Percentiles rank a stretch among this genome's conserved stretches.
These are phyloP conservation scores for Pyrochroa serraticornis DNA, from an alignment of 2,888 invertebrate genomes.

Conservation along the genomic window DNA sequence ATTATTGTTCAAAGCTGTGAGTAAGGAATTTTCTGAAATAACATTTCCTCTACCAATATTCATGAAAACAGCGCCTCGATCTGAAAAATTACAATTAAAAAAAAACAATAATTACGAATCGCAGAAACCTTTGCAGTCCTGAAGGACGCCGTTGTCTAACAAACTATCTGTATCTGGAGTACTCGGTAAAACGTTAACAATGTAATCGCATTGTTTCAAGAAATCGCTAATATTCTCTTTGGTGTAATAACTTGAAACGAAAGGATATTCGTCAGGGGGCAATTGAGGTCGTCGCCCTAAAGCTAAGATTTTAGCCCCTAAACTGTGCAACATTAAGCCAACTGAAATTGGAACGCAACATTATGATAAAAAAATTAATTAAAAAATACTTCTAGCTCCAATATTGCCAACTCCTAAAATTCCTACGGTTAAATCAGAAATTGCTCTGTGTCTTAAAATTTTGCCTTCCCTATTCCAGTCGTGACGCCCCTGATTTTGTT, in stretches of 20 bases:
- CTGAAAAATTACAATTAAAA: slow-evolving; percentile 26
- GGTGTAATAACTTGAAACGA: slow-evolving; percentile 48
- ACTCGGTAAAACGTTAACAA: slow-evolving; percentile 62
- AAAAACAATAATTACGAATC: slow-evolving; percentile 3
- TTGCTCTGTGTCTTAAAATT: slow-evolving; percentile 51
- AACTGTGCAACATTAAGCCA: slow-evolving; percentile 55
- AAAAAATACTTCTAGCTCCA: slow-evolving; percentile 56
- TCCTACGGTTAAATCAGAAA: slow-evolving; percentile 60
- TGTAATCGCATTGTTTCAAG: slow-evolving; percentile 61
- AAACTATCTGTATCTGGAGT: slow-evolving; percentile 60
- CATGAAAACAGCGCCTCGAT: slow-evolving; percentile 60
- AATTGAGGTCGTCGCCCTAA: slow-evolving; percentile 36
- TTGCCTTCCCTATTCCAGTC: slow-evolving; percentile 52
- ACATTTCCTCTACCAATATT: slow-evolving; percentile 65
- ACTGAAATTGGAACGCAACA: slow-evolving; percentile 51
- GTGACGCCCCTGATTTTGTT: slow-evolving; percentile 50
- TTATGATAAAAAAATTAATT: slow-evolving; percentile 5
- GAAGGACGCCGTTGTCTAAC: slow-evolving; percentile 58
- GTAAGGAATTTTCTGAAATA: slow-evolving; percentile 60
- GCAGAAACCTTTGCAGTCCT: slow-evolving; percentile 55
- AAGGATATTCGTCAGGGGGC: slow-evolving; percentile 30
- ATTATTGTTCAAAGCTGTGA: slow-evolving; percentile 60
- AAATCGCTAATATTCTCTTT: slow-evolving; percentile 49
- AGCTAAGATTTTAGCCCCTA: slow-evolving; percentile 56
- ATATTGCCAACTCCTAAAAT: slow-evolving; percentile 63